Base-by-base conservation (phyloP, 2,888 invertebrate species). In the Stenolophus ochropezus region DNA sequence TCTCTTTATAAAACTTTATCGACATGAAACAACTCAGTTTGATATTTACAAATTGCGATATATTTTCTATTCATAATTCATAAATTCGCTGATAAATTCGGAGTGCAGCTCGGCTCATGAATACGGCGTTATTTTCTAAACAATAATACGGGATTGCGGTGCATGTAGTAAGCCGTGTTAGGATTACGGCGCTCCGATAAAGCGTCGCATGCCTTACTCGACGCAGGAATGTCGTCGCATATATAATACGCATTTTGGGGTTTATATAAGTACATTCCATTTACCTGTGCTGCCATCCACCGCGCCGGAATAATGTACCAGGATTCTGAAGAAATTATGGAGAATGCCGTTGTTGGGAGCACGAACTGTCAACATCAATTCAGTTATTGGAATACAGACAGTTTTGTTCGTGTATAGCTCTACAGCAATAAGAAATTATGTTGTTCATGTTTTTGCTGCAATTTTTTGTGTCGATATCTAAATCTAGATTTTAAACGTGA, bases 191-290 rank as follows among this genome's bases (percentile, higher is more conserved):
- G 16, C 5, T 51, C 33, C 33, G 11, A 42, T 42, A 42, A 42
- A 42, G 33, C 6, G 6, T 11, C 11, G 61, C 14, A 61, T 61
- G n/a, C 25, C 14, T 6, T 25, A 61, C 61, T n/a, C 25, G 23
- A 25, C 25, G 3, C 14, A 61, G 27, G 61, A 61, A 61, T 61
- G 61, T 16, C 61, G 61, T 11, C 61, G 61, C 61, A 61, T 61
- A 61, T 61, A 61, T 61, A 61, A 61, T 61, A 61, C 61, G 25
- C 61, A 61, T 61, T 61, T 25, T 61, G 61, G 25, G 61, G 61
- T 61, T 61, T 25, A 61, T 61, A 61, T 61, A 61, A 61, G 61
- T 61, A 61, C 61, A 61, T 61, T 61, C 61, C 61, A 61, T 61
- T 61, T 61, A 61, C 61, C 61, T 61, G 61, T 61, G 23, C 61